Evolutionary conservation across 1,140 invertebrate genomes (phyloP).

Genomic region (Phortica variegata): DNA sequence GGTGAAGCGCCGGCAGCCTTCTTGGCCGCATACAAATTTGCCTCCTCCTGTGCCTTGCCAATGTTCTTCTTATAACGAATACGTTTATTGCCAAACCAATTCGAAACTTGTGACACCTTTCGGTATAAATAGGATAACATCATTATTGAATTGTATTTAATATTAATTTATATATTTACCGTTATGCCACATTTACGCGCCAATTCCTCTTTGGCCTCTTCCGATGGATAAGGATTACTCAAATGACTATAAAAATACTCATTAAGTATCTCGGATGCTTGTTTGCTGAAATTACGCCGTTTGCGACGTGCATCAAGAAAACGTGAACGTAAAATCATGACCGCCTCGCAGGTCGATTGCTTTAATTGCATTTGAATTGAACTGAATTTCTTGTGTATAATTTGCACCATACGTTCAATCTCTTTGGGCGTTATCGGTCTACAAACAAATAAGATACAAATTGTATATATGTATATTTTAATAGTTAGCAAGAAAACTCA

Average conservation of each 20-base stretch:
- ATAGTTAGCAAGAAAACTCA: neutral
- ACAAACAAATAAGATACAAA: conserved; percentile 31
- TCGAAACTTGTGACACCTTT: conserved; percentile 79
- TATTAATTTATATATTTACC: conserved; percentile 68
- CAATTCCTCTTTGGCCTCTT: conserved; percentile 99
- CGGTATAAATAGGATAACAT: conserved; percentile 1
- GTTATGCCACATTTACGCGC: conserved; percentile 99
- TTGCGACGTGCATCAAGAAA: conserved; percentile 98
- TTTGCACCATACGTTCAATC: conserved; percentile 99
- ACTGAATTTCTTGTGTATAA: conserved; percentile 99
- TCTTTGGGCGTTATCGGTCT: conserved; percentile 90
- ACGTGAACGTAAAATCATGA: conserved; percentile 92
- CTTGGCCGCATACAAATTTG: conserved; percentile 98
- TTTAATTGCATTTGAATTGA: conserved; percentile 99
- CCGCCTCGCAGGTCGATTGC: conserved; percentile 99
- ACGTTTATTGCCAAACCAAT: conserved; percentile 99
- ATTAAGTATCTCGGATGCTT: conserved; percentile 99
- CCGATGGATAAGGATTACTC: conserved; percentile 98
- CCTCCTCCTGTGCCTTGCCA: conserved; percentile 99
- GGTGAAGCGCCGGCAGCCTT: conserved; percentile 95
- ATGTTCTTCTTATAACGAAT: conserved; percentile 99
- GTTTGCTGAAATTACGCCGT: conserved; percentile 99
- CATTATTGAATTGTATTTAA: neutral
- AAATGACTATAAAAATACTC: conserved; percentile 99
- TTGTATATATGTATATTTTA: neutral